Evolutionary conservation across 2,113 vertebrate species (phyloP), one percentile per base, ranked within the genome.

Genomic region (Otolemur garnettii): DNA sequence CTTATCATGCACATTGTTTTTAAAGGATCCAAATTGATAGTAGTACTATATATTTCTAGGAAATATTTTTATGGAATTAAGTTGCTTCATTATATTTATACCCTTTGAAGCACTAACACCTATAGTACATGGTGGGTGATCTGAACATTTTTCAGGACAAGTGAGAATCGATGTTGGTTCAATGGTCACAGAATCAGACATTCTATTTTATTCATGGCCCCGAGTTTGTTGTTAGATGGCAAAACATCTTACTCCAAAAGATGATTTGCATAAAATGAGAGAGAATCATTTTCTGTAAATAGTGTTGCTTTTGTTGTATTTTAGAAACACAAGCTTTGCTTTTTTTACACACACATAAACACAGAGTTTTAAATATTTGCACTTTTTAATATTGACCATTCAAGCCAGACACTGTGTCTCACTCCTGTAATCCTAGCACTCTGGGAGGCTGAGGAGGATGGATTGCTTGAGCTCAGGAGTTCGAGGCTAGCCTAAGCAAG

Each of bases 1-100:
- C 64, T 75, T 85, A 42, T 64, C 85, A 93, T 77, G 97, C 55
- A 94, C 96, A 87, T 55, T 38, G 69, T 79, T 50, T 94, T 45
- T 30, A 93, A 77, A 97, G 13, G 42, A 60, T 74, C 80, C 94
- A 13, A 66, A 50, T 38, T 45, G 2, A 91, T 69, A 14, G 14
- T 33, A 91, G 9, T n/a, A 75, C 10, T 74, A 77, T 60, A 42
- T 57, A 84, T 82, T 81, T 85, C n/a, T 93, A 24, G 4, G 33
- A 88, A 96, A 66, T 81, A 72, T 42, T 42, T 82, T 33, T 14
- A 26, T 45, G 22, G 59, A 72, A 82, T 42, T 4, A 26, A 60
- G 38, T 66, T 82, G 5, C 38, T 74, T 21, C 19, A 11, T 68
- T 60, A 22, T 62, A 71, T 78, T 72, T 85, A 30, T 8, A 42